Evolutionary conservation across 1,140 invertebrate species (phyloP), one percentile per base, ranked within the genome.

Genomic region (Heliconius congener): DNA sequence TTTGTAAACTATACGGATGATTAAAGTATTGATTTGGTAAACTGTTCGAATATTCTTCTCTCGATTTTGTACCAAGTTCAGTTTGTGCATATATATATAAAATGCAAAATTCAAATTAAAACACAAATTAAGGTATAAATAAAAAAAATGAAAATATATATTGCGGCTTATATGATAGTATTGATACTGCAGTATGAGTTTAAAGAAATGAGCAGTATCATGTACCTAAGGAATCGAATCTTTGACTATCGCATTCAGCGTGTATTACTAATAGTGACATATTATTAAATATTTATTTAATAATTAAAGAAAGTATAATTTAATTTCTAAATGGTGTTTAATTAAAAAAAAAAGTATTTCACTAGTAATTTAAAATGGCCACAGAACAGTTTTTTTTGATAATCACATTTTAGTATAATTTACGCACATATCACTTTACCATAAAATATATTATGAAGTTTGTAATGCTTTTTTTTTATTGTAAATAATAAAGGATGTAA

Each of bases 1-100:
- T 72, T 71, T 70, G 73, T 34, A 73, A 50, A 72, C 74, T 71
- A 71, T 42, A 72, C n/a, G 34, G 50, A 42, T 52, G 52, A 80
- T 80, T 80, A 76, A 23, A 75, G 0, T 57, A 23, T 23, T n/a
- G 19, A 57, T 23, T 46, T 46, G 11, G 9, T 46, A 13, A 46
- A 46, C 42, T 11, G 13, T 46, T 13, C 11, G 5, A 19, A 55
- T 55, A 55, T n/a, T 18, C 52, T 55, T 6, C 5, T 55, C 52
- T 55, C 5, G 0, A 55, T n/a, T 18, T 55, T 55, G 19, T n/a
- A 6, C 34, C 6, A 37, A 37, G 34, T 34, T 34, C 34, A 55
- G 3, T 55, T 30, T 30, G 30, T 30, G 30, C 30, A 30, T 30
- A 30, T 30, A 30, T 30, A 30, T 30, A 30, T 30, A 30, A 55